These are phyloP conservation scores for Parauchenoglanis ngamensis DNA, from an alignment of 2,797 vertebrate genomes.

Conservation along the genomic window DNA sequence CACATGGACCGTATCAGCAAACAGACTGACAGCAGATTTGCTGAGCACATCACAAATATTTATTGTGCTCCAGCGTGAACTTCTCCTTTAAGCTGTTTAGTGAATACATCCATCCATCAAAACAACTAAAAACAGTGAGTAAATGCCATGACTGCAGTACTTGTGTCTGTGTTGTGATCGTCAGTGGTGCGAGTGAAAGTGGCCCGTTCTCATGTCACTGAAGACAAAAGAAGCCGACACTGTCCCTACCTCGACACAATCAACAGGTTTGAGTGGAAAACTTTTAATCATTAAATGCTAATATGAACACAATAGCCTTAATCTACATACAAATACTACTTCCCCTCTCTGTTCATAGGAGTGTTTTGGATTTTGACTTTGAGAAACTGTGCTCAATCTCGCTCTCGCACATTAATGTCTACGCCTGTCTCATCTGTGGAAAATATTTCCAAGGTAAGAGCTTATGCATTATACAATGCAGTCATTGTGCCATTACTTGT, in stretches of 20 bases:
- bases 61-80: not conserved
- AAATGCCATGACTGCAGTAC: not conserved
- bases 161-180: not conserved
- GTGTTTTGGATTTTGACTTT: conserved; percentile 95
- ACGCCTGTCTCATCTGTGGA: conserved; percentile 94
- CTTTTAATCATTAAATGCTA: not conserved
- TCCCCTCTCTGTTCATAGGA: conserved; percentile 72
- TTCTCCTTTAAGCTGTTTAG: not conserved
- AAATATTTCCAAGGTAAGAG: conserved; percentile 93
- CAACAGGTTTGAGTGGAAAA: conserved; percentile 78
- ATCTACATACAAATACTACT: not conserved
- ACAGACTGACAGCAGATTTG: not conserved
- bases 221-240: conserved; percentile 91
- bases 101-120: not conserved
- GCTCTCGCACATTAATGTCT: conserved; percentile 94
- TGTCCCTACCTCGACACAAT: conserved; percentile 96
- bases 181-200: conserved; percentile 73
- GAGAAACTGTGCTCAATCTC: conserved; percentile 97
- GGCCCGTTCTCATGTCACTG: conserved; percentile 71
- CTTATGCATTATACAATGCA: not conserved
- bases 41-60: not conserved
- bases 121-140: not conserved
- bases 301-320: not conserved
- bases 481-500: not conserved
- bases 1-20: not conserved